Evolutionary conservation across 2,888 invertebrate genomes (phyloP), one percentile per base, ranked within the genome.

Genomic region (Pegoplata infirma): DNA sequence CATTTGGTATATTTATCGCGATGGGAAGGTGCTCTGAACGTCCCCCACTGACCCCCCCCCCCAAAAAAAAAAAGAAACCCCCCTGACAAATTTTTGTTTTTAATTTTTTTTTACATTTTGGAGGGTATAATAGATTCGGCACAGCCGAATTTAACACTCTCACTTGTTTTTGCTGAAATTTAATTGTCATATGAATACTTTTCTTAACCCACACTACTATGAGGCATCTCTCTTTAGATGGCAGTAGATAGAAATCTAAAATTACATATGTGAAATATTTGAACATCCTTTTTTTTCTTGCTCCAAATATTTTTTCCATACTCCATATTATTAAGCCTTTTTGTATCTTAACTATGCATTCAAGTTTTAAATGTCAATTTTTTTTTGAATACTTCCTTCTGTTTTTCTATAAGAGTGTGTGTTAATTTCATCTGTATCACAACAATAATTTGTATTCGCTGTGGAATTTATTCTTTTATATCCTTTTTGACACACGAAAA

Each of bases 131-230:
- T n/a, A n/a, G n/a, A n/a, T n/a, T n/a, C n/a, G n/a, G n/a, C n/a
- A n/a, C n/a, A n/a, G n/a, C n/a, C n/a, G n/a, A n/a, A n/a, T n/a
- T n/a, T n/a, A n/a, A n/a, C n/a, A n/a, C n/a, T n/a, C n/a, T n/a
- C n/a, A n/a, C n/a, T n/a, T n/a, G n/a, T n/a, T n/a, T n/a, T n/a
- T n/a, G n/a, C n/a, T n/a, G 19, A 68, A 68, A 73, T 68, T 67
- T 69, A 77, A 77, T 77, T 77, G 69, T 74, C 73, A 67, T 59
- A 55, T 66, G 78, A 69, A 59, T 61, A 46, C 55, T 44, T 28
- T 23, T n/a, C n/a, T 49, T 14, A 17, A 40, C 36, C 28, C 47
- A 21, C 61, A 21, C 44, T 32, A 49, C 21, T 40, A n/a, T n/a
- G n/a, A n/a, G n/a, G 5, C n/a, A 40, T 4, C n/a, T 23, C 4